These are phyloP conservation scores for Ennomos erosarius DNA, from an alignment of 2,888 invertebrate genomes.

Conservation along the genomic window DNA sequence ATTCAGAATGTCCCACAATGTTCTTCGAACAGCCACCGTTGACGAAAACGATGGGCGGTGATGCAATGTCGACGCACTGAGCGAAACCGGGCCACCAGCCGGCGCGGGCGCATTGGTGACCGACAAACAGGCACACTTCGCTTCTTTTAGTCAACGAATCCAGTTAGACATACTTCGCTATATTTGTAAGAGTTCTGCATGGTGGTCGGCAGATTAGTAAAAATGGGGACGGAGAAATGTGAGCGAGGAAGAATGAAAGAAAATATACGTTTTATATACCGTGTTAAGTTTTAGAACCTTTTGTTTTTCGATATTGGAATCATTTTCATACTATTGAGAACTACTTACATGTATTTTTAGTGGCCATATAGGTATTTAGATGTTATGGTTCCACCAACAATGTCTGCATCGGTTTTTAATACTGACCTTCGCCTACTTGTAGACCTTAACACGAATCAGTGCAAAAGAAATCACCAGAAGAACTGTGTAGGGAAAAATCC, in stretches of 20 bases:
- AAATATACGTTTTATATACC: not conserved
- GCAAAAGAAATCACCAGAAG: too few species aligned
- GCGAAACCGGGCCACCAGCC: slow-evolving; percentile 35
- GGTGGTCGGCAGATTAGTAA: slow-evolving; percentile 6
- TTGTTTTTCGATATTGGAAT: too few species aligned
- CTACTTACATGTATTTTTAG: too few species aligned
- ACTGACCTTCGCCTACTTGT: too few species aligned
- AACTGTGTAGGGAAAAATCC: too few species aligned
- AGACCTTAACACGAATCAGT: too few species aligned
- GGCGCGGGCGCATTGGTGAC: slow-evolving; percentile 32
- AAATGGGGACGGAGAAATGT: slow-evolving; percentile 11
- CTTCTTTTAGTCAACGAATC: slow-evolving; percentile 10
- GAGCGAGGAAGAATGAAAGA: not conserved
- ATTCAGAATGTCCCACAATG: slow-evolving; percentile 15
- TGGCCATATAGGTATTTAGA: too few species aligned
- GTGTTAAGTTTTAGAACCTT: too few species aligned
- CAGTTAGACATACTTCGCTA: slow-evolving; percentile 25
- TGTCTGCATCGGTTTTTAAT: too few species aligned
- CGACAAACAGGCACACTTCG: slow-evolving; percentile 31
- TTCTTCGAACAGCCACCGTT: slow-evolving; percentile 20
- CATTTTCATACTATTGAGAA: too few species aligned
- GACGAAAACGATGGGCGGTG: slow-evolving; percentile 38
- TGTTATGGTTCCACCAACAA: too few species aligned
- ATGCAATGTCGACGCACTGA: slow-evolving; percentile 36
- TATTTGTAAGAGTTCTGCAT: slow-evolving; percentile 16